Evolutionary conservation across 2,888 invertebrate genomes (phyloP).

Genomic region (Epinotia bilunana): DNA sequence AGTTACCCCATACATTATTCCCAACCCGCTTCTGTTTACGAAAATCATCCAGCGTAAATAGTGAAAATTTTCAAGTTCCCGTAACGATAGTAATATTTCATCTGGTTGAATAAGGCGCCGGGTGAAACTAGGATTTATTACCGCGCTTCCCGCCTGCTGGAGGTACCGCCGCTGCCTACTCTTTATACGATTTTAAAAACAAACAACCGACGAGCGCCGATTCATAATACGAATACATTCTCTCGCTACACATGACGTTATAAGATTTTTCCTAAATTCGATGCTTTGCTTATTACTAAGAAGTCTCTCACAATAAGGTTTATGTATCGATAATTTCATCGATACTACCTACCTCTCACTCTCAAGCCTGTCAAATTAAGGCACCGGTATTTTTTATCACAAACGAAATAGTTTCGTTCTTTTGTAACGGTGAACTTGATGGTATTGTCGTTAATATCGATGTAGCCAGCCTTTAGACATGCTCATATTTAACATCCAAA

Average conservation of each 20-base stretch:
- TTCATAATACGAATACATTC: conserved; percentile 28
- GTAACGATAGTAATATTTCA: conserved; percentile 44
- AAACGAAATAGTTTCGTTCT: too few species aligned
- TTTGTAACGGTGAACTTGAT: too few species aligned
- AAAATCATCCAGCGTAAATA: conserved; percentile 44
- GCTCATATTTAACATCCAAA: too few species aligned
- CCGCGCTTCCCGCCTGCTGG: conserved; percentile 35
- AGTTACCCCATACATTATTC: conserved; percentile 31
- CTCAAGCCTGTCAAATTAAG: background rate
- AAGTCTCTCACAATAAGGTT: background rate
- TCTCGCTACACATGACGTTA: conserved; percentile 3
- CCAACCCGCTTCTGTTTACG: conserved; percentile 36
- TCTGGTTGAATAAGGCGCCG: conserved; percentile 41
- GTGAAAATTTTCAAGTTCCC: conserved; percentile 44
- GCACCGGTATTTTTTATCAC: too few species aligned
- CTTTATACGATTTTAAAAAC: conserved; percentile 41
- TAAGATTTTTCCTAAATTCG: background rate
- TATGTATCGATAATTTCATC: background rate
- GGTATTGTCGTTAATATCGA: too few species aligned
- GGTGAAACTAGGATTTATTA: conserved; percentile 44
- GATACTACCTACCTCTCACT: background rate
- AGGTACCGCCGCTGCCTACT: conserved; percentile 29
- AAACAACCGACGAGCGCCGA: conserved; percentile 27
- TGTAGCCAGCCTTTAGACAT: too few species aligned
- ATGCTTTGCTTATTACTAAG: background rate